phyloP scores from a whole-genome alignment of 2,113 vertebrate genomes.

The Calyptommatus sinebrachiatus region DNA sequence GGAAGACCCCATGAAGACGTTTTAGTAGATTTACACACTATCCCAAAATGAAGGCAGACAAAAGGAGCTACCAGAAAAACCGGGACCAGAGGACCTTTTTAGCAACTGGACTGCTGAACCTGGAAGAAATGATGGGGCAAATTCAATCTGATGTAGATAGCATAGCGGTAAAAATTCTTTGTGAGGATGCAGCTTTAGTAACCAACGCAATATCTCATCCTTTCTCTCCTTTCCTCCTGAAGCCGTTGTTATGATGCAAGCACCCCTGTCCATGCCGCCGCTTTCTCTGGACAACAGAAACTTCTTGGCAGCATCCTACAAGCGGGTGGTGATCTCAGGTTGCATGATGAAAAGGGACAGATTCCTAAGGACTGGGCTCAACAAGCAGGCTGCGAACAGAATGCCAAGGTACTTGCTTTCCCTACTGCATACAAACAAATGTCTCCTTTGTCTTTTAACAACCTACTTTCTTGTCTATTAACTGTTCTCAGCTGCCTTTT shows the following conservation, averaged over 20 bases:
- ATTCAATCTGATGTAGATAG: no score
- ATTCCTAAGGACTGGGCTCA: conserved; percentile 68
- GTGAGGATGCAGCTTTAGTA: no score
- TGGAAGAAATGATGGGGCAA: no score
- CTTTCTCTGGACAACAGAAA: conserved; percentile 63
- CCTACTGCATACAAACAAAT: background rate
- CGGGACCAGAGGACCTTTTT: no score
- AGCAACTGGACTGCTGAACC: no score
- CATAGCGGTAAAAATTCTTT: no score
- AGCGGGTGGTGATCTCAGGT: conserved; percentile 70
- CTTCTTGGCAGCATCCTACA: conserved; percentile 66
- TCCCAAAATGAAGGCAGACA: no score
- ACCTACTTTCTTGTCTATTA: no score
- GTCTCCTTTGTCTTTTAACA: background rate
- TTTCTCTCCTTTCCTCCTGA: background rate
- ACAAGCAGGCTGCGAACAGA: conserved; percentile 57
- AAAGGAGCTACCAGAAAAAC: no score
- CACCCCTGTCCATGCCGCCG: conserved; percentile 69
- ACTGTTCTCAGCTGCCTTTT: no score
- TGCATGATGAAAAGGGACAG: conserved; percentile 66
- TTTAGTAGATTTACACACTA: no score
- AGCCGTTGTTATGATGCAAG: conserved; percentile 71
- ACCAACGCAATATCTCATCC: background rate
- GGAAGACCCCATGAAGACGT: no score
- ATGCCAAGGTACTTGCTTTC: conserved; percentile 42